A percentile compares a stretch with the other conserved stretches of the same genome.
Evolutionary conservation across 2,113 vertebrate species (phyloP).

Genomic region (Onychostruthus taczanowskii): DNA sequence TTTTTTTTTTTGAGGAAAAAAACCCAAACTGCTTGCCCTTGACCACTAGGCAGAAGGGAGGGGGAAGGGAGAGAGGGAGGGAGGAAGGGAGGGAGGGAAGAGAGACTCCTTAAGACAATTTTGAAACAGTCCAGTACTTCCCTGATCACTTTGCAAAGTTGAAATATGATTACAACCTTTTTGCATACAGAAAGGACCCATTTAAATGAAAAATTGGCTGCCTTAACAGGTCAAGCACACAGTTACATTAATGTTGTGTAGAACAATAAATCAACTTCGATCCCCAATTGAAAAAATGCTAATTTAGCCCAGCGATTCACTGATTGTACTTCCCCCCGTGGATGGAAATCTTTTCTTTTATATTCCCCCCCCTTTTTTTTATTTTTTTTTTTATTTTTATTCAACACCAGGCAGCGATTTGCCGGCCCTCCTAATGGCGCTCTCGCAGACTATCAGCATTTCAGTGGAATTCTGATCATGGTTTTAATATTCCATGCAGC

Average conservation of each 20-base stretch:
- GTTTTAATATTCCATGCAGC: slow-evolving; percentile 93
- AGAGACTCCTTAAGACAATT: slow-evolving; percentile 61
- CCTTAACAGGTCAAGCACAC: slow-evolving; percentile 76
- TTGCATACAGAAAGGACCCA: slow-evolving; percentile 66
- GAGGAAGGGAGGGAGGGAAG: neutral
- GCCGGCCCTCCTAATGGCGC: slow-evolving; percentile 74
- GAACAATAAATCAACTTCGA: slow-evolving; percentile 82
- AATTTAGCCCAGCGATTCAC: slow-evolving; percentile 75
- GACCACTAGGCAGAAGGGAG: slow-evolving; percentile 54
- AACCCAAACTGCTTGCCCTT: slow-evolving; percentile 61
- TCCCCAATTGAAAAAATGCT: slow-evolving; percentile 84
- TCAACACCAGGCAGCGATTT: slow-evolving; percentile 74
- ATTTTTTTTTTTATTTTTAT: slow-evolving; percentile 51
- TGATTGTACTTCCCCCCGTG: slow-evolving; percentile 73
- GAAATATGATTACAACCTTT: slow-evolving; percentile 77
- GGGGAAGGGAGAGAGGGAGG: neutral
- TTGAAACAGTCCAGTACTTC: slow-evolving; percentile 71
- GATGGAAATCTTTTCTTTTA: slow-evolving; percentile 75
- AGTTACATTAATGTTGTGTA: slow-evolving; percentile 80
- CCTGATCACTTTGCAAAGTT: slow-evolving; percentile 71
- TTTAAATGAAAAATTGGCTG: slow-evolving; percentile 81
- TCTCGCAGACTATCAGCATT: slow-evolving; percentile 82
- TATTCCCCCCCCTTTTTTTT: slow-evolving; percentile 29
- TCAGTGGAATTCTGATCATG: slow-evolving; percentile 89
- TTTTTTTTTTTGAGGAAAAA: neutral